Evolutionary conservation across 2,888 invertebrate genomes (phyloP).

Genomic region (Cryptus viduatorius): DNA sequence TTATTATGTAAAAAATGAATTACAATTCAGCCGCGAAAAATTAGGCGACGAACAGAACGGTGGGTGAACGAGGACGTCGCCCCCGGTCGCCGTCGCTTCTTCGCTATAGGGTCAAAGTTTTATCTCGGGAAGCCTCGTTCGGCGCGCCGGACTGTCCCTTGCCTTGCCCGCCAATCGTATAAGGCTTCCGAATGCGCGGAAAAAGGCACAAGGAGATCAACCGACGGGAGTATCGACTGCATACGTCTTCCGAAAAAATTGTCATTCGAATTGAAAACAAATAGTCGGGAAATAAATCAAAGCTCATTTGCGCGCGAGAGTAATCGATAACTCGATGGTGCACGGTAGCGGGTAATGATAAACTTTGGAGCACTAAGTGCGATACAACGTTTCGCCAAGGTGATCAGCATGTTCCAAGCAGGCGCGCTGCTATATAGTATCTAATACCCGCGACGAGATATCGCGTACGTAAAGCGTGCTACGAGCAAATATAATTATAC

Average conservation of each 20-base stretch:
- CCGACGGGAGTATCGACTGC: too few relatives aligned
- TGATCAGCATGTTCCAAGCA: slow-evolving; percentile 24
- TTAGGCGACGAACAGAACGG: background rate
- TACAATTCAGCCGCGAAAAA: too few relatives aligned
- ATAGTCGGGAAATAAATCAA: too few relatives aligned
- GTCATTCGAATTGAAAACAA: too few relatives aligned
- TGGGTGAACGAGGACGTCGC: slow-evolving; percentile 19
- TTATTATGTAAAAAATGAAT: too few relatives aligned
- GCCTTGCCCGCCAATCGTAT: slow-evolving; percentile 34
- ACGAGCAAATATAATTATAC: slow-evolving; percentile 1
- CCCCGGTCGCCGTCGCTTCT: background rate
- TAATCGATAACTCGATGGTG: too few relatives aligned
- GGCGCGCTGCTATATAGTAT: background rate
- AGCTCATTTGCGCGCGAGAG: too few relatives aligned
- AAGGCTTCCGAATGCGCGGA: slow-evolving; percentile 48
- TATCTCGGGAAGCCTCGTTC: slow-evolving; percentile 65
- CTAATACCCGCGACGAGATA: background rate
- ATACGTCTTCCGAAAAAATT: too few relatives aligned
- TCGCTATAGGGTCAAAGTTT: slow-evolving; percentile 42
- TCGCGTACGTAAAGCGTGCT: background rate
- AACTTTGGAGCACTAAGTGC: too few relatives aligned
- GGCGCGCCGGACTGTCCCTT: background rate
- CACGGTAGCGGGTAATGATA: too few relatives aligned
- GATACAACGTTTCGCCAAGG: slow-evolving; percentile 27
- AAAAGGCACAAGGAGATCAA: slow-evolving; percentile 18